Percentiles rank a stretch among this genome's conserved stretches.
Conservation (phyloP, 2,113 vertebrate species). For the Ochotona princeps region DNA sequence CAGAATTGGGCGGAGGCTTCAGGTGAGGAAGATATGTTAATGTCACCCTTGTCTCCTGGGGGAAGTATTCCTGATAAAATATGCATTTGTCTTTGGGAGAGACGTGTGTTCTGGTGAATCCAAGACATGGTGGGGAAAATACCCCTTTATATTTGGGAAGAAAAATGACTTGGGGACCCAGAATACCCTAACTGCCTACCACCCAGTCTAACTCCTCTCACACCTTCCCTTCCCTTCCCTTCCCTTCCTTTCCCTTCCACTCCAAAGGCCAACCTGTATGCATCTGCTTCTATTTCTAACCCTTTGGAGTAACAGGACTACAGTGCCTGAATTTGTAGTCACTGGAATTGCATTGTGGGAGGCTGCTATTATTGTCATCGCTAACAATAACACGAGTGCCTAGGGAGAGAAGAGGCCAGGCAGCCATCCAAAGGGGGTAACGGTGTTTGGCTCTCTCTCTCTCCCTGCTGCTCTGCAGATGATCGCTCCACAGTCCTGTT, state of each 20-base stretch:
- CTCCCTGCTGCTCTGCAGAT: constrained; percentile 83
- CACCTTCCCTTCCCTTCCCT: no score
- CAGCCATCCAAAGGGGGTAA: accelerated
- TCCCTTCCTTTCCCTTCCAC: background rate
- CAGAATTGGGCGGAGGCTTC: no score
- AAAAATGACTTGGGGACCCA: no score
- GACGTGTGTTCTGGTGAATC: no score
- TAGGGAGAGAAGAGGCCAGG: background rate
- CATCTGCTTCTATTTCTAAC: background rate
- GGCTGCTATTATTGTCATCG: background rate
- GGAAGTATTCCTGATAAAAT: no score
- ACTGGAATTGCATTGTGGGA: background rate
- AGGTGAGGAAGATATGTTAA: no score
- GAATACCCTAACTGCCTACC: no score
- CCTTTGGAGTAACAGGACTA: background rate
- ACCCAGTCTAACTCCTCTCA: no score
- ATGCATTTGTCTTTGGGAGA: no score
- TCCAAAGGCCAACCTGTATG: background rate
- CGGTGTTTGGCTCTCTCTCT: background rate
- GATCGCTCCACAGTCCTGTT: constrained; percentile 97
- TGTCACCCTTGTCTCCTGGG: no score
- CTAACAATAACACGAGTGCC: background rate
- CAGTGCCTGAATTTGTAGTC: accelerated
- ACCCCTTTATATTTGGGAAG: no score
- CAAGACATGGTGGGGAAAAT: no score